Percentiles rank a stretch among this genome's conserved stretches.
phyloP scores from a whole-genome alignment of 23 tunicate species.

The Trididemnum clinides region DNA sequence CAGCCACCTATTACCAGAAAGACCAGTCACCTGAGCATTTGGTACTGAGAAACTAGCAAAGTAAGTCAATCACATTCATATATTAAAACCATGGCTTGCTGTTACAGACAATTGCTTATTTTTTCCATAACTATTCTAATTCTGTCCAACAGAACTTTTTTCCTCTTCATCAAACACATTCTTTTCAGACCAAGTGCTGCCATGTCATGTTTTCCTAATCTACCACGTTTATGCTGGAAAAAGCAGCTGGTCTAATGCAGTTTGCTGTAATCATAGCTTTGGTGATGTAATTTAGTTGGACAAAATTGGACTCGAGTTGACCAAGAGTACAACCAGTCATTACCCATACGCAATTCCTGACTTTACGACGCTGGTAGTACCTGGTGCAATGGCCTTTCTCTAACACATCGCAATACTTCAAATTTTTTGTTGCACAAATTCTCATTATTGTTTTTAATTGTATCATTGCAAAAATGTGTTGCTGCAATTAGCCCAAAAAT shows the following conservation, averaged over 20 bases:
- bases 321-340: too few species aligned
- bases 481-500: too few species aligned
- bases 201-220: background rate
- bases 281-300: too few species aligned
- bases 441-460: too few species aligned
- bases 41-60: background rate
- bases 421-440: too few species aligned
- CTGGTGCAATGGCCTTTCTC: too few species aligned
- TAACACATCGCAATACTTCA: too few species aligned
- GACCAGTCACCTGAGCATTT: background rate
- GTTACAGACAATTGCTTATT: background rate
- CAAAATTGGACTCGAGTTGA: too few species aligned
- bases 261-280: background rate
- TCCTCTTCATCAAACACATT: background rate
- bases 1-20: background rate
- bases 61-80: background rate
- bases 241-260: background rate
- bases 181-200: background rate
- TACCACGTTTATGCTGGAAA: background rate
- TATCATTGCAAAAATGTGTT: too few species aligned
- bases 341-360: too few species aligned
- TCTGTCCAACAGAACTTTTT: background rate
- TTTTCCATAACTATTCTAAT: background rate
- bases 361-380: too few species aligned
- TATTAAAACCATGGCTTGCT: background rate